phyloP scores from a whole-genome alignment of 37 sponge, comb jelly and placozoan species.

The Bolinopsis microptera region DNA sequence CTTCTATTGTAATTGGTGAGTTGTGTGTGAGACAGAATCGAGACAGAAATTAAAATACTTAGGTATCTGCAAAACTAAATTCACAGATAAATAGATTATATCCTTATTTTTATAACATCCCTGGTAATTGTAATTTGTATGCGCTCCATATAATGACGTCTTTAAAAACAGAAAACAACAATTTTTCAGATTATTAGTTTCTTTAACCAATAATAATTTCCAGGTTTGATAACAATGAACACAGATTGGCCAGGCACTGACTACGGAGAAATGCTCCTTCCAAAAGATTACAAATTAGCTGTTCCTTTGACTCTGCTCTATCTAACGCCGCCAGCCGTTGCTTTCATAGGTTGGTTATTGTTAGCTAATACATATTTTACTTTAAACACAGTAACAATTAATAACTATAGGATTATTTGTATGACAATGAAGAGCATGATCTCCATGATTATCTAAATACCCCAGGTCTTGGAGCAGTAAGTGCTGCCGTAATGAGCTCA shows the following conservation, averaged over 20 bases:
- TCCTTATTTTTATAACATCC: no score
- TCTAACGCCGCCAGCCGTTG: constrained; percentile 52
- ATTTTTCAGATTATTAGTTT: no score
- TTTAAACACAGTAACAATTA: no score
- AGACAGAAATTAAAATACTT: not conserved
- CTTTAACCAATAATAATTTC: not conserved
- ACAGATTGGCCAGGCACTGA: constrained; percentile 27
- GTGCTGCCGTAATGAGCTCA: constrained; percentile 42
- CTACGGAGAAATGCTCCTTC: not conserved
- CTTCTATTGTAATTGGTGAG: constrained; percentile 42
- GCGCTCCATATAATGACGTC: no score
- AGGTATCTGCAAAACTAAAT: no score
- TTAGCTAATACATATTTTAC: no score
- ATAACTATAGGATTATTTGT: no score
- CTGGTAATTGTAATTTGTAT: no score
- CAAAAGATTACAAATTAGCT: constrained; percentile 21
- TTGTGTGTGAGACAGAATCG: not conserved
- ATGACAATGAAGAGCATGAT: no score
- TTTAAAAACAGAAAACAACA: no score
- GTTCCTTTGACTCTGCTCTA: constrained; percentile 41
- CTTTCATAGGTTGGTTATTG: constrained; percentile 52
- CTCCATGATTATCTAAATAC: no score
- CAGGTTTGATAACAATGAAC: constrained; percentile 45
- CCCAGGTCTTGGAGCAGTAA: constrained; percentile 23
- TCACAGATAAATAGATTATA: no score